Evolutionary conservation across 2,113 vertebrate species (phyloP), one percentile per base, ranked within the genome.

Genomic region (Platysteira castanea): DNA sequence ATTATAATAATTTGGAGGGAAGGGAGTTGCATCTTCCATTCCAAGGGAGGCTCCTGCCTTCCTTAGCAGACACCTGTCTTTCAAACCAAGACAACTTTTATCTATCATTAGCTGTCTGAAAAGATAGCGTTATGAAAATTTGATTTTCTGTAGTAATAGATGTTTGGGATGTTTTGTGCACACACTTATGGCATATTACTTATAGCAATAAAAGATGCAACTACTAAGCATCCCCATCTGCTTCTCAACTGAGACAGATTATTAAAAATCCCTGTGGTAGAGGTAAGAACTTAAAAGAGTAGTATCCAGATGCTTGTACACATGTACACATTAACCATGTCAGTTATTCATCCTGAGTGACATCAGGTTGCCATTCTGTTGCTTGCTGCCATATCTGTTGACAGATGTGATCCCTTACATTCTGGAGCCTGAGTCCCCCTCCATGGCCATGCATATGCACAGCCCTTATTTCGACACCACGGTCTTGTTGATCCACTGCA

Each of bases 401-500:
- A 19, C 30, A 59, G 74, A 52, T 46, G 15, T 11, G 26, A 53
- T 41, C 53, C n/a, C 21, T 42, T 11, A 42, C 33, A 16, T 5
- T 23, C 47, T 70, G 11, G 71, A 61, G 42, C 35, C 49, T 1
- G 1, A 76, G 73, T 82, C 39, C 19, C 23, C 4, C 44, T n/a
- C 33, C 4, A 1, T 5, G 35, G 46, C 61, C 26, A 4, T 3
- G 28, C 8, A 3, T 15, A 6, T 6, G 6, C 30, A 13, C 17
- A 28, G 67, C 63, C 44, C 27, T 4, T 70, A 20, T 46, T 57
- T 17, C 20, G 15, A 26, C 6, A 16, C 47, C 3, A 0, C 2
- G 5, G 19, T 17, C 41, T 41, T 28, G 28, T 42, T 60, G 27
- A 31, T 37, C 3, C 3, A 65, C 17, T 77, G 59, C 60, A 70